Evolutionary conservation across 2,888 invertebrate species (phyloP).

Genomic region (Flexamia atlantica): DNA sequence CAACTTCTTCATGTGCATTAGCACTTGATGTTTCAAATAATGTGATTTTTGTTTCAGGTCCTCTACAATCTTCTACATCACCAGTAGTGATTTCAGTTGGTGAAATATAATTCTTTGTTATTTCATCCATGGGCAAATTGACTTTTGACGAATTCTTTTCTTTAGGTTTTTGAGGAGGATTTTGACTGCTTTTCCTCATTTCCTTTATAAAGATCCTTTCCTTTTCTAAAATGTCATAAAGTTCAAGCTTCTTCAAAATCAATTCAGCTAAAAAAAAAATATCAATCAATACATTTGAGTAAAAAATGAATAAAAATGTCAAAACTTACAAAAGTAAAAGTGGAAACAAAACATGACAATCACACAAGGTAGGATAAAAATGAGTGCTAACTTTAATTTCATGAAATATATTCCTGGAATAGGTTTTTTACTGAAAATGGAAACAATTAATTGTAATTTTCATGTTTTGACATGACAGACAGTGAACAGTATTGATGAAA

Average conservation of each 20-base stretch:
- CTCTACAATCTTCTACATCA: neutral
- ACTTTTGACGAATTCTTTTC: neutral
- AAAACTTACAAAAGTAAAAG: no score
- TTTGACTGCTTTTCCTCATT: slow-evolving; percentile 15
- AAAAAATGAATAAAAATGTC: no score
- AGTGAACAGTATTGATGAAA: no score
- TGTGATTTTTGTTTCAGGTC: neutral
- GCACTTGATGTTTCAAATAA: slow-evolving; percentile 41
- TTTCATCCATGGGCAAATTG: neutral
- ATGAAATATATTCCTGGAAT: no score
- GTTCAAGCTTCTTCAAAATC: slow-evolving; percentile 75
- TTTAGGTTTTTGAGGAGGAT: neutral
- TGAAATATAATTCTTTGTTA: neutral
- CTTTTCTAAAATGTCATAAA: slow-evolving; percentile 76
- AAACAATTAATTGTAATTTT: no score
- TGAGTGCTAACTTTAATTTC: no score
- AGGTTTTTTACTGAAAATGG: no score
- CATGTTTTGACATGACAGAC: no score
- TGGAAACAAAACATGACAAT: no score
- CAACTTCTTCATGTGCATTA: neutral
- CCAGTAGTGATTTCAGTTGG: neutral
- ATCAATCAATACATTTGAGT: neutral
- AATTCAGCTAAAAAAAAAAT: slow-evolving; percentile 74
- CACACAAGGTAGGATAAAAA: no score
- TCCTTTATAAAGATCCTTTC: slow-evolving; percentile 72